Percentiles rank a stretch among this genome's conserved stretches.
Evolutionary conservation across 2,113 vertebrate species (phyloP).

Genomic region (Dolichallabes microphthalmus): DNA sequence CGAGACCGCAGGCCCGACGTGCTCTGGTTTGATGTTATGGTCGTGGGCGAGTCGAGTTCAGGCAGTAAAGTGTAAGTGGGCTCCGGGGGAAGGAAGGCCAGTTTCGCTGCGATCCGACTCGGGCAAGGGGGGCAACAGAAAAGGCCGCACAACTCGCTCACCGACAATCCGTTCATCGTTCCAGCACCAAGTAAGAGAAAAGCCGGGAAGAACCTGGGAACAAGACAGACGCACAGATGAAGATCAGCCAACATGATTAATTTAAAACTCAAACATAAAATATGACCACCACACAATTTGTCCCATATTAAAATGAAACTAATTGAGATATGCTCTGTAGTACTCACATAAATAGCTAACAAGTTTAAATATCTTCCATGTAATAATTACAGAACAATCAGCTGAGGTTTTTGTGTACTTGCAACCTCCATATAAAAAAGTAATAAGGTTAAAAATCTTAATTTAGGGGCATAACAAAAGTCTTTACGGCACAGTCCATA

Average conservation of each 20-base stretch:
- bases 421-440: no score
- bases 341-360: background rate
- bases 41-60: constrained; percentile 77
- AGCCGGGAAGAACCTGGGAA: constrained; percentile 47
- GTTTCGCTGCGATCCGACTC: constrained; percentile 92
- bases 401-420: no score
- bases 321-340: background rate
- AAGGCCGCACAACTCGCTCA: constrained; percentile 95
- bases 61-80: constrained; percentile 88
- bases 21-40: constrained; percentile 62
- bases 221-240: background rate
- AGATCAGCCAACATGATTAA: background rate
- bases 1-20: constrained; percentile 73
- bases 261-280: background rate
- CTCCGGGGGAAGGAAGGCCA: constrained; percentile 94
- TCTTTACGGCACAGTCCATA: no score
- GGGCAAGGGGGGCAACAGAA: constrained; percentile 99
- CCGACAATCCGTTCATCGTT: constrained; percentile 93
- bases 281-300: background rate
- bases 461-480: no score
- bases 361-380: no score
- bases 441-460: no score
- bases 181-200: constrained; percentile 24
- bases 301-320: background rate
- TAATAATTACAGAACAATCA: no score